Percentiles rank a stretch among this genome's conserved stretches.
Conservation (phyloP, 2,888 invertebrate species). For the Sycophila texana region DNA sequence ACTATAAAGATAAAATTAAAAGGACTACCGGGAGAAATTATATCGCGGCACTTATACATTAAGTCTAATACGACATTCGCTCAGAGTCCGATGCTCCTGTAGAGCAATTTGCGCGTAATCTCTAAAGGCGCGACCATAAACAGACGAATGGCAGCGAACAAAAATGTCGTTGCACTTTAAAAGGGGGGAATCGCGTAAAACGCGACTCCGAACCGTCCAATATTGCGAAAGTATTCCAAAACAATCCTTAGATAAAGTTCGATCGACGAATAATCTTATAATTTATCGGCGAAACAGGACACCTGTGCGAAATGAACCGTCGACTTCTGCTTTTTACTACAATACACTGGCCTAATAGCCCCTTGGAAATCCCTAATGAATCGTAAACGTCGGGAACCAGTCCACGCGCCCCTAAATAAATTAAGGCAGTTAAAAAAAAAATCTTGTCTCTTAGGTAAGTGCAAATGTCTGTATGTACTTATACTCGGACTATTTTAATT, state of each 20-base stretch:
- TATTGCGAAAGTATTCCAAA: conserved; percentile 16
- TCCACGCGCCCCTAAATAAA: conserved; percentile 15
- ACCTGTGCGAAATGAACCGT: neutral
- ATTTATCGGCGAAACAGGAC: conserved; percentile 31
- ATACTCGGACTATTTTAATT: conserved; percentile 24
- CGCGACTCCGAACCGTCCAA: neutral
- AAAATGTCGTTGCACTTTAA: neutral
- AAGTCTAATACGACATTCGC: neutral
- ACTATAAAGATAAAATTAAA: conserved; percentile 37
- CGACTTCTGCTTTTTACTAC: conserved; percentile 23
- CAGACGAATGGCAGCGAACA: conserved; percentile 1
- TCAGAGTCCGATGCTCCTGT: neutral
- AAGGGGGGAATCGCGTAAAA: conserved; percentile 1
- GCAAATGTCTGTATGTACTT: conserved; percentile 29
- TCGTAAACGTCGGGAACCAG: conserved; percentile 32
- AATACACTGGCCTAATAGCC: conserved; percentile 25
- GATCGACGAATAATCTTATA: conserved; percentile 23
- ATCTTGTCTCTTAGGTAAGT: neutral
- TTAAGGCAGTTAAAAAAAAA: neutral
- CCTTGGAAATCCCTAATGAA: conserved; percentile 17
- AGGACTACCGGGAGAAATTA: neutral
- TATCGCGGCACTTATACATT: neutral
- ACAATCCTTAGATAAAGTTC: conserved; percentile 16
- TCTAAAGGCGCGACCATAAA: conserved; percentile 21
- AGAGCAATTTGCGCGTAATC: conserved; percentile 22